A percentile compares a stretch with the other conserved stretches of the same genome.
phyloP scores from a whole-genome alignment of 2,888 invertebrate genomes.

The Icerya purchasi region DNA sequence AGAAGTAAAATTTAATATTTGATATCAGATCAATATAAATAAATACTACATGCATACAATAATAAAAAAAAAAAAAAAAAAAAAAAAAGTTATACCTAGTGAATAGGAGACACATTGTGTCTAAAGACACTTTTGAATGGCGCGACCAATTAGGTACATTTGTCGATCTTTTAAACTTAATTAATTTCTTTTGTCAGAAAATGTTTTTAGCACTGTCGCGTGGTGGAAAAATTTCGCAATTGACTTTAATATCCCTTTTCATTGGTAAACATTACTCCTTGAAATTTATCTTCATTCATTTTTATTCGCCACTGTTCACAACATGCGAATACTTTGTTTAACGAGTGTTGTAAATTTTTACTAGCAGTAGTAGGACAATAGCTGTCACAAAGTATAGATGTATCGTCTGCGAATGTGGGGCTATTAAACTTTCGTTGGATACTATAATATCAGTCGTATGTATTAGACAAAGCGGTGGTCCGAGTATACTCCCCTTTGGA shows the following conservation, averaged over 20 bases:
- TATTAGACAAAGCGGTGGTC: not conserved
- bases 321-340: not conserved
- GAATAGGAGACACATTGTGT: no score
- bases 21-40: not conserved
- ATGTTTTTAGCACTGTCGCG: not conserved
- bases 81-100: not conserved
- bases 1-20: constrained; percentile 4
- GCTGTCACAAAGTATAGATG: not conserved
- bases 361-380: no score
- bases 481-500: not conserved
- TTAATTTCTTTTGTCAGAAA: not conserved
- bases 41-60: not conserved
- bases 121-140: no score
- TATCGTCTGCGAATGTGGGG: not conserved
- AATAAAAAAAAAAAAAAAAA: not conserved
- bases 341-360: not conserved
- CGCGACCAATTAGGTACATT: no score
- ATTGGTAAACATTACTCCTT: not conserved
- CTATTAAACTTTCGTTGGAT: not conserved
- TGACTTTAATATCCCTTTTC: not conserved
- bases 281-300: not conserved
- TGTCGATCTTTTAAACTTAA: not conserved
- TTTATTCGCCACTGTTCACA: not conserved
- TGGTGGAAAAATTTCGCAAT: not conserved
- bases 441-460: not conserved